These are phyloP conservation scores for Hypselothyrea guttata DNA, from an alignment of 2,888 invertebrate genomes.

Conservation along the genomic window DNA sequence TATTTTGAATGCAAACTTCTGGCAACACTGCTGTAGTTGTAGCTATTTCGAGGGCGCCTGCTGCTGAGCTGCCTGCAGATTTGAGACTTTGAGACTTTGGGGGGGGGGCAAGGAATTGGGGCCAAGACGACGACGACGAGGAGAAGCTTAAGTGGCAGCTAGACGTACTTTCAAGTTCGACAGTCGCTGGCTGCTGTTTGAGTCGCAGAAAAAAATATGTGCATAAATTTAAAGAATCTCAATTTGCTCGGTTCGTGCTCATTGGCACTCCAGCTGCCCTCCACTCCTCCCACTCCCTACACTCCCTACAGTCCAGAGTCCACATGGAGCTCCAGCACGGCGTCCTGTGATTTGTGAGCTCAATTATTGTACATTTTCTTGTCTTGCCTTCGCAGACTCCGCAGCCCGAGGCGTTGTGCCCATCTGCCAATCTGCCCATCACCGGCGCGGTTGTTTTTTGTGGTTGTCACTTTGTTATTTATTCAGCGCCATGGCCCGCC, in stretches of 20 bases:
- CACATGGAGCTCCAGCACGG: conserved; percentile 34
- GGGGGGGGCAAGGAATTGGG: neutral
- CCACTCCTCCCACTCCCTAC: conserved; percentile 10
- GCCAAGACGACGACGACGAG: conserved; percentile 19
- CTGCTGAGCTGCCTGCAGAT: conserved; percentile 37
- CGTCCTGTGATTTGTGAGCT: conserved; percentile 73
- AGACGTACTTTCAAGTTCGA: conserved; percentile 47
- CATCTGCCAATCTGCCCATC: conserved; percentile 32
- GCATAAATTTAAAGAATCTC: conserved; percentile 78
- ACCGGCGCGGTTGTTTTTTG: conserved; percentile 69
- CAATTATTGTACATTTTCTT: conserved; percentile 71
- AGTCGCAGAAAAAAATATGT: conserved; percentile 60
- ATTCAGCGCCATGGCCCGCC: conserved; percentile 68
- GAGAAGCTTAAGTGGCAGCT: conserved; percentile 69
- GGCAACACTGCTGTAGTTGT: too few relatives aligned
- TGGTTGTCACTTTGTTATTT: conserved; percentile 79
- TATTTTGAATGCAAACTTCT: too few relatives aligned
- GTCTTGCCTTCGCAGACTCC: conserved; percentile 25
- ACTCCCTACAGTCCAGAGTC: conserved; percentile 26
- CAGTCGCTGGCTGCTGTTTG: conserved; percentile 42
- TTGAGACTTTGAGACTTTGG: conserved; percentile 11
- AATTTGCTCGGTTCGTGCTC: conserved; percentile 72
- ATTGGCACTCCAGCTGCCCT: conserved; percentile 56
- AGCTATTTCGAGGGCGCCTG: conserved; percentile 30
- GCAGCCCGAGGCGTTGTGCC: neutral